Conservation (phyloP, 2,113 vertebrate genomes). For the Miniopterus natalensis region DNA sequence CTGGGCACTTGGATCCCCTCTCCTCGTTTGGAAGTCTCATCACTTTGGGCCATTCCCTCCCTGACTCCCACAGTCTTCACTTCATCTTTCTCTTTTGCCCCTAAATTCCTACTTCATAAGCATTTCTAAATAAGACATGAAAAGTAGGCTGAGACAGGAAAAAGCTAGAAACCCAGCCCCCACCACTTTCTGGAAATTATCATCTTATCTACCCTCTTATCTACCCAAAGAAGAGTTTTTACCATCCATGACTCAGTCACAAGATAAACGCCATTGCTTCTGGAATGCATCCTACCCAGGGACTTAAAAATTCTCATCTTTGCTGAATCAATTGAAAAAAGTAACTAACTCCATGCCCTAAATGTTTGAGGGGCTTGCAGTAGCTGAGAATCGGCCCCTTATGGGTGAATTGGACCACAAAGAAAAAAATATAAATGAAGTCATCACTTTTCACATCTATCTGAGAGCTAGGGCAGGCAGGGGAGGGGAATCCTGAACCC, state of each 20-base stretch:
- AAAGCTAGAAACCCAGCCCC: background rate
- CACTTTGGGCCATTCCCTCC: background rate
- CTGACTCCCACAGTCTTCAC: background rate
- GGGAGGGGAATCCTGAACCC: background rate
- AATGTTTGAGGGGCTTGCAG: background rate
- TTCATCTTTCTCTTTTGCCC: background rate
- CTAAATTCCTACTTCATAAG: background rate
- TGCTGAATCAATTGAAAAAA: slow-evolving; percentile 12
- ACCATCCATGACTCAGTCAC: background rate
- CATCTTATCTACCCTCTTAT: background rate
- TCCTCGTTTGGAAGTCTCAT: background rate
- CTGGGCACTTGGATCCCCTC: background rate
- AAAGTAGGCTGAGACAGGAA: background rate
- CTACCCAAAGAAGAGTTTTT: background rate
- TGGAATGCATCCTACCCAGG: background rate
- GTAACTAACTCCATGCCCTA: background rate
- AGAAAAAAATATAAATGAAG: background rate
- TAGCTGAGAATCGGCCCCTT: background rate
- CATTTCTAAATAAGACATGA: slow-evolving; percentile 31
- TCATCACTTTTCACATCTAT: background rate
- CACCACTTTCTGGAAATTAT: slow-evolving; percentile 39
- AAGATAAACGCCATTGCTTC: background rate
- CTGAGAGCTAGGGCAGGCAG: background rate
- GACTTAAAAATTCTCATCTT: slow-evolving; percentile 20
- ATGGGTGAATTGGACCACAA: background rate